Base-by-base conservation (phyloP, 1,140 invertebrate species). In the Zaprionus camerounensis region DNA sequence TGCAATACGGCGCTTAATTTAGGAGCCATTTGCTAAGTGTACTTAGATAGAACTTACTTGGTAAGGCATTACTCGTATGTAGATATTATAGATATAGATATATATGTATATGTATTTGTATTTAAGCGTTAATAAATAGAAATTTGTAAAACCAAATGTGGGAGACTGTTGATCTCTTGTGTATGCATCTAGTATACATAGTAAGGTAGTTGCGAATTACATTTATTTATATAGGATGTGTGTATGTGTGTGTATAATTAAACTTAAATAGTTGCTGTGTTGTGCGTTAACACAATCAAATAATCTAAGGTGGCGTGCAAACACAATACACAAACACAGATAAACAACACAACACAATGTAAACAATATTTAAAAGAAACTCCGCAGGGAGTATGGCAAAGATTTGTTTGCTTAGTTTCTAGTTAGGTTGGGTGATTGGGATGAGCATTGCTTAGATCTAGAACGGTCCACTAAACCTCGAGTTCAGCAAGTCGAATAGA, bases 51-150 rank as follows among this genome's bases (percentile, higher is more conserved):
- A 56, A n/a, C 24, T 26, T 55, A 56, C 24, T 56, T 28, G 22
- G 15, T 56, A 56, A 28, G 26, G 26, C 53, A 31, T 46, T 51
- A 56, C 24, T n/a, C 22, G 26, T 28, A n/a, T 56, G 53, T 63
- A 70, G 70, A 57, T 62, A 71, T 70, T 36, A 24, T 46, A 20
- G 5, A n/a, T 17, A 46, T 46, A n/a, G n/a, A 38, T 36, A 57
- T 59, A 9, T 31, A 46, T 34, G 44, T 44, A 46, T 34, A 44
- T 67, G 36, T 55, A 72, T 36, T 31, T 82, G 78, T 87, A 86
- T 80, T 82, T 88, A 86, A 80, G 84, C 74, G 80, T 86, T 86
- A 86, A 86, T 86, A 86, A 86, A 86, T 86, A 88, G 69, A 80
- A 70, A 70, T 80, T 76, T 86, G 59, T 87, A 80, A 78, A 70